These are phyloP conservation scores for Arremon brunneinucha DNA, from an alignment of 2,797 vertebrate species.

Conservation along the genomic window DNA sequence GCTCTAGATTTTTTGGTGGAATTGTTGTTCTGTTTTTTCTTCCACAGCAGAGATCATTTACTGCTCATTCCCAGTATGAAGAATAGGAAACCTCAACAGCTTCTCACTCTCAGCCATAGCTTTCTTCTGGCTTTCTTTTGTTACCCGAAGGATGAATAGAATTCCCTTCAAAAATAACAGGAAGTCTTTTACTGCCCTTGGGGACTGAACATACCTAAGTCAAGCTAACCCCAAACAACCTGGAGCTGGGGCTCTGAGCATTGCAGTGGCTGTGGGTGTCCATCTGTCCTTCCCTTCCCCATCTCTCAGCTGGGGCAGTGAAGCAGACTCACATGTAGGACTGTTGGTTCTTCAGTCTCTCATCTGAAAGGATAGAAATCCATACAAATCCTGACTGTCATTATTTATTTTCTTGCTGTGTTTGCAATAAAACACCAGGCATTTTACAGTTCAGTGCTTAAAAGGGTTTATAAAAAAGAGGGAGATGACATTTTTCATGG, in stretches of 20 bases:
- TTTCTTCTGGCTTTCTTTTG: slow-evolving; percentile 35
- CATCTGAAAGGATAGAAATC: not conserved
- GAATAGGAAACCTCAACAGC: slow-evolving; percentile 28
- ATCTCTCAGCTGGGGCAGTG: not conserved
- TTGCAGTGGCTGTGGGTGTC: not conserved
- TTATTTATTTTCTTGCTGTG: not conserved
- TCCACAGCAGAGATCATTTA: slow-evolving; percentile 3
- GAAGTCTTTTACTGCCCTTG: slow-evolving; percentile 9
- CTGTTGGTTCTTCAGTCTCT: not conserved
- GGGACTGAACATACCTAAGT: not conserved
- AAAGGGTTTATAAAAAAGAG: not conserved
- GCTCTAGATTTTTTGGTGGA: not conserved
- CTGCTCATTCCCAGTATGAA: not conserved
- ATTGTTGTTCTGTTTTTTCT: not conserved
- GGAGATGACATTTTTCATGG: not conserved
- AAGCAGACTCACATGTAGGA: not conserved
- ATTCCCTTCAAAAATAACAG: slow-evolving; percentile 17
- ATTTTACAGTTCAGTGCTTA: not conserved
- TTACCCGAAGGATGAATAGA: slow-evolving; percentile 17
- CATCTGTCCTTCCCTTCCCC: not conserved
- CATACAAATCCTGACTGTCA: not conserved
- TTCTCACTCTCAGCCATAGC: not conserved
- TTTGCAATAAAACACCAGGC: not conserved
- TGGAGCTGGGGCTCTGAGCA: not conserved
- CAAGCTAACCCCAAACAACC: not conserved